A percentile compares a stretch with the other conserved stretches of the same genome.
These are phyloP conservation scores for Aix galericulata DNA, from an alignment of 2,113 vertebrate species.

Conservation along the genomic window DNA sequence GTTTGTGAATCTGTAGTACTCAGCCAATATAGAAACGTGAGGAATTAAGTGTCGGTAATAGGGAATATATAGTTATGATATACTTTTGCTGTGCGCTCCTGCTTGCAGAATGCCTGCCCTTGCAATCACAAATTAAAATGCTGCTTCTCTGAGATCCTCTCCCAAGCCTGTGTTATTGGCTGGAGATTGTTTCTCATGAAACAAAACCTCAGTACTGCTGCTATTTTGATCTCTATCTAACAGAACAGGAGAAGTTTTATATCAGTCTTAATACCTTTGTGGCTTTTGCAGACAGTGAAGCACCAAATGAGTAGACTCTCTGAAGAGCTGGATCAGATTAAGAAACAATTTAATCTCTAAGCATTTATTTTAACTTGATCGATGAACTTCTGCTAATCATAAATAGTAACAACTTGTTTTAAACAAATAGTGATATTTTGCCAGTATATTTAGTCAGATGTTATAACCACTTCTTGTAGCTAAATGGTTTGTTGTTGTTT, in stretches of 20 bases:
- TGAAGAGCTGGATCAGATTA: background rate
- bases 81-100: too few species aligned
- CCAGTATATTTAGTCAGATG: background rate
- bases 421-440: background rate
- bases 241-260: background rate
- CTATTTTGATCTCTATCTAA: background rate
- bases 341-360: background rate
- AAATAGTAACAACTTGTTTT: background rate
- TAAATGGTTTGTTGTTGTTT: background rate
- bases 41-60: too few species aligned
- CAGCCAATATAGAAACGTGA: too few species aligned
- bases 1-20: too few species aligned
- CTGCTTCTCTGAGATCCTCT: too few species aligned
- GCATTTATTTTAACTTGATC: background rate
- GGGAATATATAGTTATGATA: too few species aligned
- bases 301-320: background rate
- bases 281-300: background rate
- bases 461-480: background rate
- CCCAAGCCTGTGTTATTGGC: too few species aligned
- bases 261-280: background rate
- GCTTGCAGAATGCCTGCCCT: too few species aligned
- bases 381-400: background rate
- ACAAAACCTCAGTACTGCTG: background rate
- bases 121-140: too few species aligned
- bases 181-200: too few species aligned